Conservation (phyloP, 2,888 invertebrate genomes). For the Hypomecis punctinalis region DNA sequence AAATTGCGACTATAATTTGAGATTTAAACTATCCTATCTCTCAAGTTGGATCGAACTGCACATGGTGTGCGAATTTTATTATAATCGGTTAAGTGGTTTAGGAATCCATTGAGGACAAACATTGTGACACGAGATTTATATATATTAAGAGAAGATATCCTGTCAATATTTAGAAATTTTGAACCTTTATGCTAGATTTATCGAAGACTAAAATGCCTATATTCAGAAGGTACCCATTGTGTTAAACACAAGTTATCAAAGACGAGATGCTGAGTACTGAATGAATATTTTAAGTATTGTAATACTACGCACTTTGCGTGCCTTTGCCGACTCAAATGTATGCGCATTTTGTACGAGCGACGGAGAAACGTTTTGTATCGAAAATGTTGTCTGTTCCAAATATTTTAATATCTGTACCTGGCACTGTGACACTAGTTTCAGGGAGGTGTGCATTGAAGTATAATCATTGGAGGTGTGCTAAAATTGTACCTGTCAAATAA, state of each 20-base stretch:
- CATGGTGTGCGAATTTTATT: too few species aligned
- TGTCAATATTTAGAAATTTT: slow-evolving; percentile 1
- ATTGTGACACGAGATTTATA: too few species aligned
- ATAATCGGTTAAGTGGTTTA: too few species aligned
- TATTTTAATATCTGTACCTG: slow-evolving; percentile 1
- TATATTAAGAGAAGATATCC: not conserved
- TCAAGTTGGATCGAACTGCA: too few species aligned
- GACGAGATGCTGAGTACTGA: slow-evolving; percentile 34
- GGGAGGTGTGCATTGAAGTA: too few species aligned
- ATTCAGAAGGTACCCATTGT: slow-evolving; percentile 29
- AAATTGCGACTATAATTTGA: too few species aligned
- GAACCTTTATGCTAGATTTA: not conserved
- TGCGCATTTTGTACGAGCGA: slow-evolving; percentile 52
- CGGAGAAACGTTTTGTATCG: slow-evolving; percentile 36
- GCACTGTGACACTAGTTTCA: not conserved
- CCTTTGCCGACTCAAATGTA: slow-evolving; percentile 48
- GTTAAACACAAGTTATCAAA: slow-evolving; percentile 44
- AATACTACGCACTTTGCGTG: slow-evolving; percentile 48
- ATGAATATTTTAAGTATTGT: slow-evolving; percentile 52
- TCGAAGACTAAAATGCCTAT: slow-evolving; percentile 7
- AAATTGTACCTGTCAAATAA: too few species aligned
- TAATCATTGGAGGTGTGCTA: too few species aligned
- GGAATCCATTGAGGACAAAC: too few species aligned
- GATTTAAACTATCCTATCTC: too few species aligned
- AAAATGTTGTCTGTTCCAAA: slow-evolving; percentile 1